Conservation (phyloP, 2,888 invertebrate species). For the Cheilosia pagana region DNA sequence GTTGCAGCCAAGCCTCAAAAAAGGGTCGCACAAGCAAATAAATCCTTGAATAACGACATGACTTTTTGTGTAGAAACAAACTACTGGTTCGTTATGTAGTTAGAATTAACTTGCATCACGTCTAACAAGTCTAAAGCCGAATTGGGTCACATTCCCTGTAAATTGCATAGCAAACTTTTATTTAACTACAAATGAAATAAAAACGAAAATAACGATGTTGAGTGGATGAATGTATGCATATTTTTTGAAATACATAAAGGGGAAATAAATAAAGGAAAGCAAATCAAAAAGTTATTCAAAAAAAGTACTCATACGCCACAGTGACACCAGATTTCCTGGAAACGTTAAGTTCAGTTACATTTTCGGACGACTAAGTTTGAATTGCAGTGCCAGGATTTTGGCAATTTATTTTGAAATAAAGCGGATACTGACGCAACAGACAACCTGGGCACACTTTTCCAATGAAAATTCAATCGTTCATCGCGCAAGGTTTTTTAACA, state of each 20-base stretch:
- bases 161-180: too few species aligned
- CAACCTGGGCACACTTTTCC: too few species aligned
- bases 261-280: too few species aligned
- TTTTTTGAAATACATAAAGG: too few species aligned
- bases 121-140: background rate
- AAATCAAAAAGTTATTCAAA: background rate
- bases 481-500: too few species aligned
- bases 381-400: too few species aligned
- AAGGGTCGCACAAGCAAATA: background rate
- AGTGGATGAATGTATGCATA: too few species aligned
- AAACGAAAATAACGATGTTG: too few species aligned
- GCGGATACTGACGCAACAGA: too few species aligned
- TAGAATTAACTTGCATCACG: background rate
- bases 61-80: background rate
- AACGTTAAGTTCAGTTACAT: background rate
- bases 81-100: background rate
- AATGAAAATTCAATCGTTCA: too few species aligned
- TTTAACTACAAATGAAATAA: too few species aligned
- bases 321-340: background rate
- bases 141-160: background rate
- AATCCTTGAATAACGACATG: background rate
- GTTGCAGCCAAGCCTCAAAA: background rate
- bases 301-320: background rate
- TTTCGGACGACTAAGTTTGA: background rate
- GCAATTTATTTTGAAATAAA: too few species aligned